Conservation (phyloP, 2,113 vertebrate genomes). For the Anthoscopus minutus region DNA sequence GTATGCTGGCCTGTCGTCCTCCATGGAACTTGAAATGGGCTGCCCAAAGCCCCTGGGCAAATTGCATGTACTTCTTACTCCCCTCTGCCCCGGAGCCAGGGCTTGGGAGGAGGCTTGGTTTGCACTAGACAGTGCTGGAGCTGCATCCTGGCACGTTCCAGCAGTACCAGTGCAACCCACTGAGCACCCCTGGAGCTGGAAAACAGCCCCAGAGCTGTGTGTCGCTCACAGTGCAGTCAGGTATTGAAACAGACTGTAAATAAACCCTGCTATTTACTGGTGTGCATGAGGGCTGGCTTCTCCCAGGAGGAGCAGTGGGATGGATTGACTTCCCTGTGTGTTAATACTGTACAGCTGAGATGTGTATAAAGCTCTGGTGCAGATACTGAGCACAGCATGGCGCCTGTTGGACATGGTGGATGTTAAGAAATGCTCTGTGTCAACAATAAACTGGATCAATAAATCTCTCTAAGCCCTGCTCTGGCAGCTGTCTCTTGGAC, state of each 20-base stretch:
- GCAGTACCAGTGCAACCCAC: not conserved
- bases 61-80: not conserved
- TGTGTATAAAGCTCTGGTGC: conserved; percentile 39
- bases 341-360: conserved; percentile 37
- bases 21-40: not conserved
- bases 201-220: not conserved
- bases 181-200: not conserved
- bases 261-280: not conserved
- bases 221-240: not conserved
- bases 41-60: not conserved
- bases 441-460: conserved; percentile 54
- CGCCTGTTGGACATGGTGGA: conserved; percentile 3
- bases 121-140: not conserved
- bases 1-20: not conserved
- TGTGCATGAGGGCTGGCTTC: not conserved
- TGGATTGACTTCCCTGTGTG: not conserved
- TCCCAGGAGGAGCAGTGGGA: not conserved
- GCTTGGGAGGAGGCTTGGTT: not conserved
- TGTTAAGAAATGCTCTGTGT: conserved; percentile 25
- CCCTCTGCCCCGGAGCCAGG: not conserved
- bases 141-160: not conserved
- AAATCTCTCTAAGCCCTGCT: conserved; percentile 32
- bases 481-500: not conserved
- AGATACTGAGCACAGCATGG: conserved; percentile 14
- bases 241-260: not conserved